Base-by-base conservation (phyloP, 1,140 invertebrate genomes). In the Platyscapa corneri region DNA sequence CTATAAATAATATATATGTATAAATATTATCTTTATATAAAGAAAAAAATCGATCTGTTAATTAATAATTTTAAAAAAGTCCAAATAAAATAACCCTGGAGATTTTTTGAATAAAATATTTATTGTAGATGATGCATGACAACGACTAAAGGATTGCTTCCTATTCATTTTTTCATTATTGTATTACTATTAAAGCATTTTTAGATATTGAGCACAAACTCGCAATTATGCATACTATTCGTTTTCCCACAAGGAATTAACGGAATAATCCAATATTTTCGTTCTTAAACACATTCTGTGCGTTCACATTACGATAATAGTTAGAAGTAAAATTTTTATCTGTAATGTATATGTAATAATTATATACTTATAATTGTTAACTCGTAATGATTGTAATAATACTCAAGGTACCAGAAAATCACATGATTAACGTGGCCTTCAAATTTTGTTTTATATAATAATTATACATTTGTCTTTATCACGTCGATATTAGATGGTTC, bases 31-130 rank as follows among this genome's bases (percentile, higher is more conserved):
- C n/a, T n/a, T n/a, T n/a, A n/a, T n/a, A n/a, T n/a, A n/a, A n/a
- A n/a, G n/a, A n/a, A n/a, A n/a, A n/a, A n/a, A n/a, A n/a, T n/a
- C n/a, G n/a, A n/a, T n/a, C n/a, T n/a, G n/a, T n/a, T n/a, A n/a
- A n/a, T n/a, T n/a, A n/a, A n/a, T n/a, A n/a, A n/a, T n/a, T n/a
- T n/a, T n/a, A n/a, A n/a, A n/a, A n/a, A n/a, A n/a, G n/a, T n/a
- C n/a, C n/a, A n/a, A n/a, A n/a, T n/a, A n/a, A n/a, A n/a, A n/a
- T n/a, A n/a, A n/a, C n/a, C n/a, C n/a, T n/a, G n/a, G n/a, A n/a
- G n/a, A n/a, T 70, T 81, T 77, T 30, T 46, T 83, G 3, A 83
- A 77, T 77, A 83, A 83, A 83, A 83, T 83, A 83, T 83, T 83
- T 83, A 83, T 83, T 83, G 74, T 27, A 77, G 72, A 83, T 39